These are phyloP conservation scores for Chaetogeoica ovagalla DNA, from an alignment of 2,888 invertebrate species.

Conservation along the genomic window DNA sequence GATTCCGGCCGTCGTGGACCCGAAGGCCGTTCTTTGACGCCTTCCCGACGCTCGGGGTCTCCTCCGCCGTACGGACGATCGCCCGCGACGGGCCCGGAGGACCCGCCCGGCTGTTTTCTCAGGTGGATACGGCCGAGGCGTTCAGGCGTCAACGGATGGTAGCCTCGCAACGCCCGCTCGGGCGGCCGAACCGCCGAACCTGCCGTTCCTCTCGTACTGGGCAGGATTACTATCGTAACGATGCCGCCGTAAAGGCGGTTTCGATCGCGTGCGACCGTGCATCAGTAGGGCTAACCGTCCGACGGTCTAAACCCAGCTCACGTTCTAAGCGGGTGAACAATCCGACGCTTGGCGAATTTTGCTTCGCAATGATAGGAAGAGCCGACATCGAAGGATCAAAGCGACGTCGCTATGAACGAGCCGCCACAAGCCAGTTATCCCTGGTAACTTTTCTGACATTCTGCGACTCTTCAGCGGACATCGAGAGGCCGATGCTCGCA, in stretches of 20 bases:
- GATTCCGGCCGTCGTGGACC: slow-evolving; percentile 59
- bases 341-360: slow-evolving; percentile 73
- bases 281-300: slow-evolving; percentile 69
- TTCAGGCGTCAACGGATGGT: slow-evolving; percentile 68
- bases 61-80: slow-evolving; percentile 36
- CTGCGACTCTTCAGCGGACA: slow-evolving; percentile 15
- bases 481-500: slow-evolving; percentile 61
- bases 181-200: slow-evolving; percentile 67
- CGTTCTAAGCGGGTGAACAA: slow-evolving; percentile 67
- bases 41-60: slow-evolving; percentile 34
- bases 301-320: slow-evolving; percentile 66
- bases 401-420: slow-evolving; percentile 68
- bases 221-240: too few species aligned
- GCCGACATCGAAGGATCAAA: slow-evolving; percentile 64
- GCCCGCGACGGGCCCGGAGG: slow-evolving; percentile 55
- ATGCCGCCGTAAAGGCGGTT: slow-evolving; percentile 42
- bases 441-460: slow-evolving; percentile 75
- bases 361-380: slow-evolving; percentile 62
- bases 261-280: too few species aligned
- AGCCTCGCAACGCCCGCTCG: too few species aligned
- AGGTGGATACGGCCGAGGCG: slow-evolving; percentile 68
- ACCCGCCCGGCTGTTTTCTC: slow-evolving; percentile 63
- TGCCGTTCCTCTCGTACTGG: too few species aligned
- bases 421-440: slow-evolving; percentile 71
- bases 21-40: slow-evolving; percentile 56